Base-by-base conservation (phyloP, 2,888 invertebrate species). In the Spicauda simplicius region DNA sequence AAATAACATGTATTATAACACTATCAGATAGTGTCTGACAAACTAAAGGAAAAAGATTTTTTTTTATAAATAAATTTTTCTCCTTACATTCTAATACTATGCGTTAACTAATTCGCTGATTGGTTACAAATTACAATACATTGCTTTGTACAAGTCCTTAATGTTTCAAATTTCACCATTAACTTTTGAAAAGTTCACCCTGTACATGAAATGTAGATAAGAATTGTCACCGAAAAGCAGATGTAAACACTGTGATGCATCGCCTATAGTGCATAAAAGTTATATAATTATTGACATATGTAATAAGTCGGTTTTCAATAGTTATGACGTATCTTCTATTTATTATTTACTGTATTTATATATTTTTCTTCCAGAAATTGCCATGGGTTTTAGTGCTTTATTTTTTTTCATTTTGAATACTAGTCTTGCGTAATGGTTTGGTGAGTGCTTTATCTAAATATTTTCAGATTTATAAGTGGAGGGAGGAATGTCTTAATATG, bases 151-250 rank as follows among this genome's bases (percentile, higher is more conserved):
- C 25, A 25, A 4, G 3, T 25, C 25, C 25, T 25, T 25, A 5
- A 4, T 4, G 5, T 25, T 25, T 25, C 25, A 25, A 25, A 25
- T 25, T 25, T 25, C 5, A 5, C 25, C 25, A 25, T 5, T 25
- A 5, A 25, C 25, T 25, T 5, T 25, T 25, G 3, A 25, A 25
- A 25, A 25, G 5, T 25, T 25, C 25, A 25, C 25, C 25, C 25
- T 25, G 25, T 25, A 25, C 2, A 55, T 48, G 72, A 55, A 55
- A 12, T 70, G 64, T 75, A 74, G 68, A 68, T 76, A 76, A 71
- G 72, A 70, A 72, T 69, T 66, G 66, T 69, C 64, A 69, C 18
- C 3, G 33, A 57, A 57, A 57, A 67, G 68, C 25, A 55, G 33
- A 60, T 61, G 59, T 69, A 59, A 67, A 63, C 58, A 59, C 45